Evolutionary conservation across 1,140 invertebrate genomes (phyloP), one percentile per base, ranked within the genome.

Genomic region (Rhagoletis zephyria): DNA sequence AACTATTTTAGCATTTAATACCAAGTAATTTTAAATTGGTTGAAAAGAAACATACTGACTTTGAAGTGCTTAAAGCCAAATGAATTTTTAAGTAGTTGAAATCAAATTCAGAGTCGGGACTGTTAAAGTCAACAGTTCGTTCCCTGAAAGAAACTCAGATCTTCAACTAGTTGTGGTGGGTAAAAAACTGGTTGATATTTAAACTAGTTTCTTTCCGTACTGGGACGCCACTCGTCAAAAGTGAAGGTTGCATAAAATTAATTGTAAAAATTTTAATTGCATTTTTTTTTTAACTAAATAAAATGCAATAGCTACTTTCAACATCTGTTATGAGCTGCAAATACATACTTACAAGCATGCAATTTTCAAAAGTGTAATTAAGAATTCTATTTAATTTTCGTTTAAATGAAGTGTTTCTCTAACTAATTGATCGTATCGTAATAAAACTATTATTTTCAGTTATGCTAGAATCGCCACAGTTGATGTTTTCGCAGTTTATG

Each of bases 211-310:
- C 30, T 30, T 30, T 30, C 30, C 30, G 30, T 30, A 48, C 70
- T 74, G 19, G 70, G 30, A 74, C 70, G 70, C 70, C 16, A 12
- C 7, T 74, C 42, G 70, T 16, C 70, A 74, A 74, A 74, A 74
- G 70, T 48, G 70, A 74, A 74, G 42, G 48, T 56, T 56, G 48
- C 74, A 81, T 81, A 19, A 30, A 81, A 81, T 81, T 56, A 56
- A 81, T 81, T 56, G 51, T 56, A n/a, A 81, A 81, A 51, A 81
- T 81, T 81, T 81, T 51, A 81, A 81, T 81, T 56, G 19, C n/a
- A 81, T 81, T 12, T 40, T 74, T 14, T 56, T 59, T 81, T 5
- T 51, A 48, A 30, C 42, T 6, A 10, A 12, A 81, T 12, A 63
- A 63, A 63, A 14, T 1, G 16, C n/a, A 63, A 30, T 30, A 30